Evolutionary conservation across 1,140 invertebrate genomes (phyloP).

Genomic region (Macrobrachium rosenbergii): DNA sequence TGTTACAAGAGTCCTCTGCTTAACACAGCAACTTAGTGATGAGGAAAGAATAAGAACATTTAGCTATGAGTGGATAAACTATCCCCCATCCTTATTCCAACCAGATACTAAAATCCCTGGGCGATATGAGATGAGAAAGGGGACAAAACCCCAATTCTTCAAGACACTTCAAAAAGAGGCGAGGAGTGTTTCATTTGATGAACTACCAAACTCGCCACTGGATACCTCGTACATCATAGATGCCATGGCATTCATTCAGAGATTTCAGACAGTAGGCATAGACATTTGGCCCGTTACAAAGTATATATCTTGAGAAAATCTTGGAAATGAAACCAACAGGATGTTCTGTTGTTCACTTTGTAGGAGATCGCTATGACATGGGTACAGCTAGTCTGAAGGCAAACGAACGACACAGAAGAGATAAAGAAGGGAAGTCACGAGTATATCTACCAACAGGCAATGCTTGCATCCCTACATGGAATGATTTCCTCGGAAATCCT

Average conservation of each 20-base stretch:
- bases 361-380: no score
- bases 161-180: background rate
- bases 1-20: constrained; percentile 19
- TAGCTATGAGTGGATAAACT: background rate
- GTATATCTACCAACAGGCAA: no score
- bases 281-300: background rate
- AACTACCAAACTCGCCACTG: background rate
- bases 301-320: background rate
- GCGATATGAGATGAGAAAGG: background rate
- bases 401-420: no score
- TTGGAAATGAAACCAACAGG: no score
- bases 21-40: constrained; percentile 24
- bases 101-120: background rate
- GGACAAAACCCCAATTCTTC: background rate
- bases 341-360: no score
- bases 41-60: background rate
- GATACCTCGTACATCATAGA: background rate
- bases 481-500: no score
- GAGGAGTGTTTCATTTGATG: background rate
- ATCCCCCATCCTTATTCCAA: background rate
- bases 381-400: no score
- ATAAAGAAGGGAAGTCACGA: no score
- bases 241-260: constrained; percentile 11
- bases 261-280: constrained; percentile 7
- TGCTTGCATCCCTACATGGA: no score